These are phyloP conservation scores for Dasypogon diadema DNA, from an alignment of 2,888 invertebrate genomes.

Conservation along the genomic window DNA sequence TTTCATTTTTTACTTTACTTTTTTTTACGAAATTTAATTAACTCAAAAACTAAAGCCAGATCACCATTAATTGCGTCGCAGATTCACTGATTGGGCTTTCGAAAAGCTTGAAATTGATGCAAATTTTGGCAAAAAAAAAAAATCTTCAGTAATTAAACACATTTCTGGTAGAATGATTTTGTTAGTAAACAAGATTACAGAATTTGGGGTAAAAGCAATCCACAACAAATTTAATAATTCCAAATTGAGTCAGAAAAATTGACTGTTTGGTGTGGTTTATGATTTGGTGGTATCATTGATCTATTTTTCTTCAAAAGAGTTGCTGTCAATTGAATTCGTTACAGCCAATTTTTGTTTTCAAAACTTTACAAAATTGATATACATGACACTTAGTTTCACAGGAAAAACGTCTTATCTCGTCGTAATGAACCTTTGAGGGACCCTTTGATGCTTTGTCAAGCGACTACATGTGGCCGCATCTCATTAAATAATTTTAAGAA, in stretches of 20 bases:
- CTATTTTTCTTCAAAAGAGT: not conserved
- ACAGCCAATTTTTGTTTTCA: not conserved
- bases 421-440: no score
- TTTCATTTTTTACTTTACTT: no score
- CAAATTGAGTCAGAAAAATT: not conserved
- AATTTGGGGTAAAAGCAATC: not conserved
- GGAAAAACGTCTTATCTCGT: no score
- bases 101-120: not conserved
- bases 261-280: not conserved
- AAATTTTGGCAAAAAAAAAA: not conserved
- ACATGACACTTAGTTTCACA: not conserved
- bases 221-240: not conserved
- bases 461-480: no score
- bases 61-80: not conserved
- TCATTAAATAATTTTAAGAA: no score
- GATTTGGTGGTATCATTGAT: not conserved
- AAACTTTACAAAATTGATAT: not conserved
- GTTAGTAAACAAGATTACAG: not conserved
- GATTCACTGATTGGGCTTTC: not conserved
- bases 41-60: not conserved
- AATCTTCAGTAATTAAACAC: not conserved
- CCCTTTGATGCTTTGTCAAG: no score
- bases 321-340: not conserved
- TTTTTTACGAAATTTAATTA: no score
- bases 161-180: not conserved